Base-by-base conservation (phyloP, 2,888 invertebrate species). In the Caenorhabditis virilis region DNA sequence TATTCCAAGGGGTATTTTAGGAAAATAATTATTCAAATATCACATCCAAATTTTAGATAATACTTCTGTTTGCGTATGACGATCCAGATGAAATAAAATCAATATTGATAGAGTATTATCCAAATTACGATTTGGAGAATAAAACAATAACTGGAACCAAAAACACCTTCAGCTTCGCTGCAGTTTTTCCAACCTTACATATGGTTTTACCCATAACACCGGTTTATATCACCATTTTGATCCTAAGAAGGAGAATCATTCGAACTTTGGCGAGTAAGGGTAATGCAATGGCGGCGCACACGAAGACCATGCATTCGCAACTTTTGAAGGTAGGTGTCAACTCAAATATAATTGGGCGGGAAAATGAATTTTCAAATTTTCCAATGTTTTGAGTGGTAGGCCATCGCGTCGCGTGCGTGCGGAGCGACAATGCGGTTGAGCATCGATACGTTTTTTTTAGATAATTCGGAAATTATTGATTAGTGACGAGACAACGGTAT, bases 81-180 rank as follows among this genome's bases (percentile, higher is more conserved):
- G n/a, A n/a, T n/a, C n/a, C n/a, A n/a, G n/a, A n/a, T n/a, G n/a
- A n/a, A n/a, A n/a, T n/a, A n/a, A n/a, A n/a, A n/a, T n/a, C n/a
- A n/a, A n/a, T n/a, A n/a, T n/a, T n/a, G n/a, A n/a, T n/a, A n/a
- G 30, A 30, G 13, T 9, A 30, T 1, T 70, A 63, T 22, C 70
- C 66, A 5, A 47, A 57, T 7, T 70, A 70, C 36, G 39, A 59
- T 6, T 27, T 63, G 2, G 43, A 60, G 16, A 60, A 60, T 23
- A 41, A 20, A 0, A 55, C 64, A 0, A 49, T 70, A 4, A 55
- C 48, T 23, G 52, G 52, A 13, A 48, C 49, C 7, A 35, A 36
- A 2, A 45, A 60, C 23, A 54, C 30, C 26, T 43, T 39, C 1
- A 36, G 41, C 11, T 60, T 53, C 43, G 41, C 39, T 13, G 42